phyloP scores from a whole-genome alignment of 1,140 invertebrate genomes.

The Papilio machaon region DNA sequence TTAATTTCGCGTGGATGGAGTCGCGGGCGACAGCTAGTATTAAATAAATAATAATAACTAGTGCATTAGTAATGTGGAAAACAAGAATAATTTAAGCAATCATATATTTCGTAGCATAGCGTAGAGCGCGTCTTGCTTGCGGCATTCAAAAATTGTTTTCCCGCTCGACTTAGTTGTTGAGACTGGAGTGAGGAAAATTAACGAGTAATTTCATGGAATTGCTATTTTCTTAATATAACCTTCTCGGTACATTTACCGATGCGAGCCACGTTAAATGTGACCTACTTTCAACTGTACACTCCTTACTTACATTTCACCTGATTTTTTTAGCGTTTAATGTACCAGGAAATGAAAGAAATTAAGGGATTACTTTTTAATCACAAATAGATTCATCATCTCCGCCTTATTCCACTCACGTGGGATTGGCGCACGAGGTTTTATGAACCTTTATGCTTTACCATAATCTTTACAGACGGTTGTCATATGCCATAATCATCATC shows the following conservation, averaged over 20 bases:
- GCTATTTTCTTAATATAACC: conserved; percentile 28
- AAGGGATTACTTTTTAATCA: background rate
- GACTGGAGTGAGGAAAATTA: conserved; percentile 30
- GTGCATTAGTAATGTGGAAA: background rate
- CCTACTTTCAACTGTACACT: background rate
- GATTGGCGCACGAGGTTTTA: no score
- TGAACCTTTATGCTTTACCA: background rate
- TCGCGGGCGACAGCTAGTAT: no score
- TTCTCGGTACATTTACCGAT: conserved; percentile 3
- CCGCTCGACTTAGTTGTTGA: conserved; percentile 15
- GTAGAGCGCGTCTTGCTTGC: background rate
- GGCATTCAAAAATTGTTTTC: conserved; percentile 33
- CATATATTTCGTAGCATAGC: background rate
- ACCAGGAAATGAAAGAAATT: conserved; percentile 6
- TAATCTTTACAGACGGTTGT: no score
- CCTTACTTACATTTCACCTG: background rate
- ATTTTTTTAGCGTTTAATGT: conserved; percentile 13
- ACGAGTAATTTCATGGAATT: conserved; percentile 31
- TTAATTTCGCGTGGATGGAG: no score
- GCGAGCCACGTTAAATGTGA: conserved; percentile 11
- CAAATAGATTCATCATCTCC: no score
- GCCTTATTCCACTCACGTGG: no score
- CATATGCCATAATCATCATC: no score
- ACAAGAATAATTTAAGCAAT: background rate
- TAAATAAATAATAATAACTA: no score